These are phyloP conservation scores for Oxyteleia sp. DNA, from an alignment of 2,888 invertebrate species.

Conservation along the genomic window DNA sequence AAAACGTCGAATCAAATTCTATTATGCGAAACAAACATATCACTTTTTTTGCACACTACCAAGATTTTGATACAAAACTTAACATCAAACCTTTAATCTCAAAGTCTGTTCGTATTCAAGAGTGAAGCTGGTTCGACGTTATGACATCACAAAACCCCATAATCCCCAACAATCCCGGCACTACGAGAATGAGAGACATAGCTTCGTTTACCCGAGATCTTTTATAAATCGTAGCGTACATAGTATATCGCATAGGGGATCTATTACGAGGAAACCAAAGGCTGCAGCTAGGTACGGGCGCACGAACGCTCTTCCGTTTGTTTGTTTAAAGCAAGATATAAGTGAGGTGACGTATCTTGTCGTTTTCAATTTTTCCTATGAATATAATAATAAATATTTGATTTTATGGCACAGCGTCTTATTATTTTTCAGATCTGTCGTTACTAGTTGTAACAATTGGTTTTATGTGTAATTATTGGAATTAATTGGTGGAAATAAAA, in stretches of 20 bases:
- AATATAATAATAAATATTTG: conserved; percentile 8
- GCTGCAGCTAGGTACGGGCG: conserved; percentile 55
- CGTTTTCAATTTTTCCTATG: conserved; percentile 15
- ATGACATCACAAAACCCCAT: conserved; percentile 32
- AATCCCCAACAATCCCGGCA: conserved; percentile 35
- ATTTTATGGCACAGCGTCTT: not conserved
- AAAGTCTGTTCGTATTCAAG: conserved; percentile 31
- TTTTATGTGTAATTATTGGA: too few relatives aligned
- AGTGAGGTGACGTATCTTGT: conserved; percentile 6
- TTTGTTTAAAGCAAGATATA: conserved; percentile 19
- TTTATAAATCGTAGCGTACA: conserved; percentile 39
- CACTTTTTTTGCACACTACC: not conserved
- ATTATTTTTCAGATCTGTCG: too few relatives aligned
- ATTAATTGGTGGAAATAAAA: too few relatives aligned
- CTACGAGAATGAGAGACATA: conserved; percentile 25
- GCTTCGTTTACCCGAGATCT: conserved; percentile 39
- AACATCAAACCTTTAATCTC: conserved; percentile 38
- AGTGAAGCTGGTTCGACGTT: conserved; percentile 45
- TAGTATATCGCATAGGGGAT: conserved; percentile 21
- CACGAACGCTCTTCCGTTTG: conserved; percentile 53
- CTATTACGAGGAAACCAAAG: conserved; percentile 49
- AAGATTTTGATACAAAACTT: conserved; percentile 24
- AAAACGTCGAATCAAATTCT: conserved; percentile 2
- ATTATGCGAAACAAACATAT: not conserved
- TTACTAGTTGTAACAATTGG: too few relatives aligned